A percentile compares a stretch with the other conserved stretches of the same genome.
Evolutionary conservation across 2,113 vertebrate species (phyloP).

Genomic region (Brachyhypopomus occidentalis): DNA sequence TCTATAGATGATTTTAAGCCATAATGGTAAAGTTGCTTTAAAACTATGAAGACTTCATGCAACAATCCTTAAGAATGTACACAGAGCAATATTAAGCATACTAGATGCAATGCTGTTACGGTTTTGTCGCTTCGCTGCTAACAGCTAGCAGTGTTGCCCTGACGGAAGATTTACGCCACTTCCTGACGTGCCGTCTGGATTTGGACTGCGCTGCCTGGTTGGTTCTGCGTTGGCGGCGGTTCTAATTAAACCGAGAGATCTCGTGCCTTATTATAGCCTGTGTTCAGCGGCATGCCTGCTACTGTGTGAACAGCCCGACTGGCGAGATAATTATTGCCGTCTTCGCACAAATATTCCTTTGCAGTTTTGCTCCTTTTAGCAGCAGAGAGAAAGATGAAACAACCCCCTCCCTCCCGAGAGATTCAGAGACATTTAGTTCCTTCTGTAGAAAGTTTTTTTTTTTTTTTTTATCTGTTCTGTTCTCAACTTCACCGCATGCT

Average conservation of each 20-base stretch:
- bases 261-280: conserved; percentile 39
- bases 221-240: conserved; percentile 37
- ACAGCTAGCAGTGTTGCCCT: neutral
- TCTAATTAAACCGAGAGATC: conserved; percentile 52
- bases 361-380: conserved; percentile 47
- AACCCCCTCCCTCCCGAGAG: conserved; percentile 13
- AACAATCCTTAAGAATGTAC: no score
- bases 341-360: conserved; percentile 42
- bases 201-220: conserved; percentile 20
- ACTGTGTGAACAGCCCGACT: conserved; percentile 34
- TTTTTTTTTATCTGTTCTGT: conserved; percentile 37
- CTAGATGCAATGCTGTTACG: neutral
- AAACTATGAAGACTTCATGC: no score
- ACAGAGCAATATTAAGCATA: neutral
- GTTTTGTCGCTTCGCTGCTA: neutral
- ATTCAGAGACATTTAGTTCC: conserved; percentile 39
- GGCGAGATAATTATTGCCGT: conserved; percentile 49
- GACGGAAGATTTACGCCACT: neutral
- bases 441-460: conserved; percentile 50
- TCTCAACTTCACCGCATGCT: conserved; percentile 8
- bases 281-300: conserved; percentile 2
- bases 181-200: neutral
- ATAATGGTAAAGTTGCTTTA: no score
- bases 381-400: conserved; percentile 46
- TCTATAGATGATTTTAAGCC: no score